These are phyloP conservation scores for Hedychridium roseum DNA, from an alignment of 2,888 invertebrate species.

Conservation along the genomic window DNA sequence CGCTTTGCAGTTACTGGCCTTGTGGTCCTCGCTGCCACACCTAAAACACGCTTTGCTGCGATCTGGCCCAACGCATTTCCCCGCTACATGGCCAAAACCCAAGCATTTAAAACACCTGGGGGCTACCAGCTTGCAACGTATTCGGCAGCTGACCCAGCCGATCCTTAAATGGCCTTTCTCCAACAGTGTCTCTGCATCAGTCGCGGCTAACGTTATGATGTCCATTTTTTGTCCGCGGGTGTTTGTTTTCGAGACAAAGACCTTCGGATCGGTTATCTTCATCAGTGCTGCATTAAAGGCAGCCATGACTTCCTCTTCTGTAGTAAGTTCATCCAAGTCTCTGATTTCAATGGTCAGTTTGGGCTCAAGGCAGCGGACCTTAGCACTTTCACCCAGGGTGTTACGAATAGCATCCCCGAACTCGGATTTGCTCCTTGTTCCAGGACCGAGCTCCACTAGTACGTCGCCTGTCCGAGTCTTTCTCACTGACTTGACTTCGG, in stretches of 20 bases:
- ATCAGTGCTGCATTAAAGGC: background rate
- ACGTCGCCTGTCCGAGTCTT: background rate
- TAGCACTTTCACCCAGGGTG: background rate
- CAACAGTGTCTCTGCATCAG: background rate
- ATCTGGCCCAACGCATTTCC: background rate
- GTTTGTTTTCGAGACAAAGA: background rate
- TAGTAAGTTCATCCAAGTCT: constrained; percentile 4
- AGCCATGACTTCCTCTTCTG: constrained; percentile 1
- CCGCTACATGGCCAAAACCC: background rate
- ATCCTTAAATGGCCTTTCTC: background rate
- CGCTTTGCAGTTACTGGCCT: background rate
- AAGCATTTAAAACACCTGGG: constrained; percentile 4
- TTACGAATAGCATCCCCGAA: background rate
- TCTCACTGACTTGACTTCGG: background rate
- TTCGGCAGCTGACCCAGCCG: constrained; percentile 8
- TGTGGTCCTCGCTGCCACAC: background rate
- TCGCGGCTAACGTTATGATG: background rate
- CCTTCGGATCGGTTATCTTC: background rate
- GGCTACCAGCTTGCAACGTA: background rate
- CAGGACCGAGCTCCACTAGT: background rate
- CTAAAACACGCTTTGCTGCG: background rate
- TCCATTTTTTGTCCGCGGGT: background rate
- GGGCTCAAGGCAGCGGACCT: background rate
- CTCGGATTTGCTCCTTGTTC: background rate
- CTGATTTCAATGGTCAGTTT: constrained; percentile 1